Evolutionary conservation across 2,888 invertebrate species (phyloP).

Genomic region (Melanchra persicariae): DNA sequence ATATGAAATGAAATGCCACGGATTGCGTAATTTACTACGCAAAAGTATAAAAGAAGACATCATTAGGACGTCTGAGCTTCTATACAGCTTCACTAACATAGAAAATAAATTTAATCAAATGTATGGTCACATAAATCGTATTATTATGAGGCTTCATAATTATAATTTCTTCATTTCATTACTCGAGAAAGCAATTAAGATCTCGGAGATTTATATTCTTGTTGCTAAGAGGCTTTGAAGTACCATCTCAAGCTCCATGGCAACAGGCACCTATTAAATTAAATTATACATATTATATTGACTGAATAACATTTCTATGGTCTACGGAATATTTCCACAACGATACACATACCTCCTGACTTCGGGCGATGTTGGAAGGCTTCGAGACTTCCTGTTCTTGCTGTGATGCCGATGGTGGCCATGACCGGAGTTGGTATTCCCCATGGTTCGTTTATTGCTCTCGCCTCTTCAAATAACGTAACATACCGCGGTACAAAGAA

Average conservation of each 20-base stretch:
- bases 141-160: background rate
- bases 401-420: constrained; percentile 83
- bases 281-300: too few relatives aligned
- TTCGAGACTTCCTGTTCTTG: constrained; percentile 92
- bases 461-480: constrained; percentile 57
- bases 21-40: constrained; percentile 34
- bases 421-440: constrained; percentile 86
- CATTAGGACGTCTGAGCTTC: constrained; percentile 15
- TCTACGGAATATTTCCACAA: constrained; percentile 19
- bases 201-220: constrained; percentile 8
- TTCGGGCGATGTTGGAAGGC: constrained; percentile 95
- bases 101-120: constrained; percentile 1
- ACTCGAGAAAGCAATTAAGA: constrained; percentile 10
- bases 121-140: background rate
- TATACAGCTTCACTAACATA: constrained; percentile 2
- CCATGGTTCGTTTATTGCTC: constrained; percentile 77
- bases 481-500: constrained; percentile 50
- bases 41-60: constrained; percentile 19
- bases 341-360: constrained; percentile 91
- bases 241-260: background rate
- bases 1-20: constrained; percentile 48
- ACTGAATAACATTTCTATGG: constrained; percentile 17
- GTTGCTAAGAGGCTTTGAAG: constrained; percentile 23
- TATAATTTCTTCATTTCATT: constrained; percentile 10
- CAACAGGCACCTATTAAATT: constrained; percentile 17